These are phyloP conservation scores for Psittacula echo DNA, from an alignment of 2,797 vertebrate species.

Conservation along the genomic window DNA sequence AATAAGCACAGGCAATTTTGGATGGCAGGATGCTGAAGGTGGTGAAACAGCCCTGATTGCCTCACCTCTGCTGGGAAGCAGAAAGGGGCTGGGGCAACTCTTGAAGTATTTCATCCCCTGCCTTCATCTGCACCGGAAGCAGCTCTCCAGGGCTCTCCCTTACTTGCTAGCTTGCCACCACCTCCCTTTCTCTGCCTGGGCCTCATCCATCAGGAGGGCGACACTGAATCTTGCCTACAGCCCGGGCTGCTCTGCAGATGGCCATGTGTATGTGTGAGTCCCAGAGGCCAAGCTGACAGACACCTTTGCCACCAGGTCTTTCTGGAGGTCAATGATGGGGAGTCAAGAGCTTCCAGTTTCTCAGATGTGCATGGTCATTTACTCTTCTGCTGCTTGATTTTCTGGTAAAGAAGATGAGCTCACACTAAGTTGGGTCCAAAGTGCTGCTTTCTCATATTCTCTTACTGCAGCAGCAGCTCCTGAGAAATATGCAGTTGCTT, in stretches of 20 bases:
- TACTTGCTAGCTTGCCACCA: rapidly evolving
- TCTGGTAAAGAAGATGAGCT: background rate
- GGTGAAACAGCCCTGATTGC: background rate
- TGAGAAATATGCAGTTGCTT: background rate
- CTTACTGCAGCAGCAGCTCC: background rate
- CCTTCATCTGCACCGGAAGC: background rate
- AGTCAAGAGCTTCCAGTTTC: background rate
- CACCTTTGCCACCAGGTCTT: background rate
- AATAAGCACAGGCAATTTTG: background rate
- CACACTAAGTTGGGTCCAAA: background rate
- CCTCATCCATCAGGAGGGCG: background rate
- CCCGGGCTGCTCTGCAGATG: background rate
- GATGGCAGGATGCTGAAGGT: background rate
- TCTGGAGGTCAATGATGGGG: rapidly evolving
- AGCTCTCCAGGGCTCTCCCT: background rate
- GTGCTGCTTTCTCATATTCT: background rate
- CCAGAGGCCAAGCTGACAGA: background rate
- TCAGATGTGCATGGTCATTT: background rate
- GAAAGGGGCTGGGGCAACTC: background rate
- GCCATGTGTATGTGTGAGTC: background rate
- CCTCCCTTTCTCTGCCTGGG: background rate
- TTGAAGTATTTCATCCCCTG: background rate
- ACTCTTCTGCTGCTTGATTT: background rate
- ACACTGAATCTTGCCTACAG: background rate
- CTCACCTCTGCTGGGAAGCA: background rate